These are phyloP conservation scores for Epinephelus moara DNA, from an alignment of 2,113 vertebrate genomes.

Conservation along the genomic window DNA sequence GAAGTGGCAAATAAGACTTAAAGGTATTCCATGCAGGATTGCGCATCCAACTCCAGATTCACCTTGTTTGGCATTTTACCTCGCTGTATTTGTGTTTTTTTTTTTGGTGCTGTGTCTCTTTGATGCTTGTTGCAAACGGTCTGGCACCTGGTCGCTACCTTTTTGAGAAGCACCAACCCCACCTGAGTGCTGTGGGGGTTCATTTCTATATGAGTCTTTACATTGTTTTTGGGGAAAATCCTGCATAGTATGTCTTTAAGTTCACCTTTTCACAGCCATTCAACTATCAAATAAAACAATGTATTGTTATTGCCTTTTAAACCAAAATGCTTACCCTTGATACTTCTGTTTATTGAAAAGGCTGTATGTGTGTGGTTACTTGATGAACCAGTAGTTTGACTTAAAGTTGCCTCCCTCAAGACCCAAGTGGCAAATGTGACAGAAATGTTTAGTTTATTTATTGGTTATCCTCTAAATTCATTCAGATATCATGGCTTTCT, in stretches of 20 bases:
- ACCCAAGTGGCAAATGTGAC: not conserved
- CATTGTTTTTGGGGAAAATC: too few species aligned
- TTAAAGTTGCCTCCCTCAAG: not conserved
- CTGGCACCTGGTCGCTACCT: too few species aligned
- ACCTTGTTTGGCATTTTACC: too few species aligned
- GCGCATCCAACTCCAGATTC: too few species aligned
- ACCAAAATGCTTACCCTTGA: not conserved
- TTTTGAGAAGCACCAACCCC: too few species aligned
- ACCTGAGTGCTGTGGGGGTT: too few species aligned
- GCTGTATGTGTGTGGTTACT: not conserved
- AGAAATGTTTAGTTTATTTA: not conserved
- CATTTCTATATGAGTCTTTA: too few species aligned
- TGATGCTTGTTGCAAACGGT: too few species aligned
- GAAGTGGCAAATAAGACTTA: not conserved
- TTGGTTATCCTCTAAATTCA: not conserved
- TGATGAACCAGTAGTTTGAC: not conserved
- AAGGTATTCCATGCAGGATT: too few species aligned
- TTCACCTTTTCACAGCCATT: not conserved
- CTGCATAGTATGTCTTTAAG: not conserved
- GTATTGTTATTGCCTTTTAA: not conserved
- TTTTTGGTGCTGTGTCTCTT: too few species aligned
- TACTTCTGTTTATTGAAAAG: not conserved
- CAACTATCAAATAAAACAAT: not conserved
- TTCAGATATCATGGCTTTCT: not conserved
- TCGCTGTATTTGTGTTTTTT: too few species aligned